Evolutionary conservation across 2,888 invertebrate species (phyloP).

Genomic region (Pteria penguin): DNA sequence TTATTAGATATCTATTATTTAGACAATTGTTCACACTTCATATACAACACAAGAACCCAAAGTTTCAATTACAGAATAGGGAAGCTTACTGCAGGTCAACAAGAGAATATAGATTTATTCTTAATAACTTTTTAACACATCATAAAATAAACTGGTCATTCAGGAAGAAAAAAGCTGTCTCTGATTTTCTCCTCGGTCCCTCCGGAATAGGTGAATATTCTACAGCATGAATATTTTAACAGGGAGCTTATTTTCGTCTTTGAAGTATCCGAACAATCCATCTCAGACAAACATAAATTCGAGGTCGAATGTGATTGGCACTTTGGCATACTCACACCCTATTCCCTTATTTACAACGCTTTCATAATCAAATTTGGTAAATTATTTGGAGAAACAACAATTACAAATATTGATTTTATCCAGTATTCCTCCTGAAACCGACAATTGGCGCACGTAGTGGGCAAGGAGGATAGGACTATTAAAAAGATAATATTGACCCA

Average conservation of each 20-base stretch:
- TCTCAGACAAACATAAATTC: not conserved
- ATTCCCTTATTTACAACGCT: slow-evolving; percentile 8
- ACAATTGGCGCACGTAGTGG: no score
- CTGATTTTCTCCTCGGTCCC: not conserved
- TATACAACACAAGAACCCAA: no score
- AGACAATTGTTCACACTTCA: no score
- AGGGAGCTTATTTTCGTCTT: not conserved
- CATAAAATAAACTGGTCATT: not conserved
- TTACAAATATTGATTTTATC: slow-evolving; percentile 21
- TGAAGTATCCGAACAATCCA: not conserved
- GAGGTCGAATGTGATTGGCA: not conserved
- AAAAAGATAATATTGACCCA: no score
- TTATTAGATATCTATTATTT: no score
- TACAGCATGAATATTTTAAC: not conserved
- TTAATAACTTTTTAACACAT: not conserved
- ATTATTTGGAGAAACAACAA: slow-evolving; percentile 24
- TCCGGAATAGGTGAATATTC: not conserved
- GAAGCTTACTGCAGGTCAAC: no score
- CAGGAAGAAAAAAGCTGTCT: not conserved
- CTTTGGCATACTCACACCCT: not conserved
- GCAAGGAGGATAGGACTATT: no score
- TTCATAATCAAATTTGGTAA: slow-evolving; percentile 17
- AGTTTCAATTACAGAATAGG: no score
- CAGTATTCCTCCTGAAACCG: no score
- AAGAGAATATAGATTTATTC: not conserved